Base-by-base conservation (phyloP, 2,888 invertebrate species). In the Actias luna region DNA sequence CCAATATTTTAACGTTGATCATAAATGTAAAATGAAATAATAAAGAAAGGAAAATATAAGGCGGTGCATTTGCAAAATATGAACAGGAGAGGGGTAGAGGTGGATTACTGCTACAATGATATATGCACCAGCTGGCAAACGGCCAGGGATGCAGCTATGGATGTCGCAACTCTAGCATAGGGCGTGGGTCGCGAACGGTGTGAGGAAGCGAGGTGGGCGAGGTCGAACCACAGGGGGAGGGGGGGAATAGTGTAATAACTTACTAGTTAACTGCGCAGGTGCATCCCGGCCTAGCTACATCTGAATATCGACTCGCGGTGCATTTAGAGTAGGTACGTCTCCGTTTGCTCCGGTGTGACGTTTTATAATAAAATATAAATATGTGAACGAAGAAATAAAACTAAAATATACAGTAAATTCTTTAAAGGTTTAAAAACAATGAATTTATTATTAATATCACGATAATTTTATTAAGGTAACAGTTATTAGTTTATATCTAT, bases 61-160 rank as follows among this genome's bases (percentile, higher is more conserved):
- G 22, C n/a, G 8, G 35, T 36, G 42, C 58, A 62, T 62, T 42
- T 42, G 42, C 39, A 46, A 42, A 39, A 42, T 62, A 42, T 42
- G 42, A 58, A 22, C 29, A 58, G 31, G 55, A 33, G 7, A 29
- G 52, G 14, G n/a, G 36, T 39, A 42, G 42, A 55, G n/a, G 50
- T 60, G 55, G 36, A 42, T 42, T 42, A 57, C 25, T 58, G 22
- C 57, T 39, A 61, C 18, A 29, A 7, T 57, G 61, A 42, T 55
- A 62, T 62, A 62, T 62, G 61, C 61, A 62, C 57, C 42, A 58
- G 39, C 77, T 88, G 88, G 89, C 87, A 67, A 64, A 65, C 65
- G 67, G 85, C 91, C 91, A 88, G 87, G 85, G 89, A 85, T 90
- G 91, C 89, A 89, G 72, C 75, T 72, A 59, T 67, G 85, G 89